Evolutionary conservation across 2,797 vertebrate species (phyloP).

Genomic region (Menidia menidia): DNA sequence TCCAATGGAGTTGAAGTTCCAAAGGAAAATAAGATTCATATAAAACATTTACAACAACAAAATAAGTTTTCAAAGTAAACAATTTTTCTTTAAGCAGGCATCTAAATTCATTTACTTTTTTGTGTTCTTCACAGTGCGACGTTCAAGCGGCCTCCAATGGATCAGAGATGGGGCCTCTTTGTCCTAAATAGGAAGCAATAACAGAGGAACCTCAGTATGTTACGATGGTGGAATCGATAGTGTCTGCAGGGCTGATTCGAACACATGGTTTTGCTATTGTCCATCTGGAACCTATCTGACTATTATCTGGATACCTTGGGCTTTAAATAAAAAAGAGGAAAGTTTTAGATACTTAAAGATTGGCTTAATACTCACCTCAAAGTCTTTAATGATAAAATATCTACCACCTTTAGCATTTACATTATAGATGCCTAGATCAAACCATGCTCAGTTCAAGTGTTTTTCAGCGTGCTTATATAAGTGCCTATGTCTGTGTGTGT

Average conservation of each 20-base stretch:
- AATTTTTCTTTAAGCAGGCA: constrained; percentile 12
- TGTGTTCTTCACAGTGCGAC: constrained; percentile 20
- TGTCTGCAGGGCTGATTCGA: constrained; percentile 33
- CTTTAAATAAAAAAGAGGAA: constrained; percentile 52
- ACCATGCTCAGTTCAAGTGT: constrained; percentile 12
- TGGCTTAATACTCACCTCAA: constrained; percentile 22
- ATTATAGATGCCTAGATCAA: constrained; percentile 22
- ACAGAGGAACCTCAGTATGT: constrained; percentile 46
- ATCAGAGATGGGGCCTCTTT: constrained; percentile 23
- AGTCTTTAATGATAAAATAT: constrained; percentile 33
- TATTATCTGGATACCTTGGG: constrained; percentile 64
- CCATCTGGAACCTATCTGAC: constrained; percentile 69
- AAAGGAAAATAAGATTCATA: background rate
- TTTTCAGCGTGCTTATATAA: background rate
- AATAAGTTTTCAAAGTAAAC: constrained; percentile 10
- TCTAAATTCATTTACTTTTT: constrained; percentile 29
- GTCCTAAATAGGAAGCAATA: constrained; percentile 46
- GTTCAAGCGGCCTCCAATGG: constrained; percentile 32
- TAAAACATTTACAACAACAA: background rate
- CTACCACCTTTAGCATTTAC: constrained; percentile 30
- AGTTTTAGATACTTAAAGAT: constrained; percentile 17
- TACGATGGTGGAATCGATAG: constrained; percentile 56
- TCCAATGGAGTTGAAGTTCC: background rate
- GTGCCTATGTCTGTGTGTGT: constrained; percentile 20
- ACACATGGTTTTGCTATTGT: constrained; percentile 68